These are phyloP conservation scores for Meleagris gallopavo DNA, from an alignment of 2,113 vertebrate species.

Conservation along the genomic window DNA sequence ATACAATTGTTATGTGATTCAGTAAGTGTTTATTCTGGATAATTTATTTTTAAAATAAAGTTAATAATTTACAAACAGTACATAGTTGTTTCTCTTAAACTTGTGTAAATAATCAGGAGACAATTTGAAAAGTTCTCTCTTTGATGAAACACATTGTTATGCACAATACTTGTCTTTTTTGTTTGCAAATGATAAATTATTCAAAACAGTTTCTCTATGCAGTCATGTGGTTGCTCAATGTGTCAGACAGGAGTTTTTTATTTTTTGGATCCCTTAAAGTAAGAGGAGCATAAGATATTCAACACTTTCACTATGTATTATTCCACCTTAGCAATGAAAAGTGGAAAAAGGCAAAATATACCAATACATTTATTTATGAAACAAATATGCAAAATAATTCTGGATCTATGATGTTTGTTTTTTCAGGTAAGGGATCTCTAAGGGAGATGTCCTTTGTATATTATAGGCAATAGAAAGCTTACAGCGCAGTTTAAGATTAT, in stretches of 20 bases:
- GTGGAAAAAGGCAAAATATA: background rate
- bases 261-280: conserved; percentile 4
- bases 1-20: background rate
- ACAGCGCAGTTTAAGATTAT: background rate
- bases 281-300: background rate
- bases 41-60: conserved; percentile 34
- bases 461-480: background rate
- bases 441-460: background rate
- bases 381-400: background rate
- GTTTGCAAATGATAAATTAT: conserved; percentile 50
- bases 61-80: conserved; percentile 28
- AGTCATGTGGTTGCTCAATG: background rate
- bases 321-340: background rate
- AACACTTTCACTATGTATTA: background rate
- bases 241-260: background rate
- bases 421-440: background rate
- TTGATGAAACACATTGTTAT: conserved; percentile 25
- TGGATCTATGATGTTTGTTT: background rate
- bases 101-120: conserved; percentile 21
- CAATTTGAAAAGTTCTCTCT: background rate
- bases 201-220: background rate
- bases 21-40: background rate
- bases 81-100: background rate
- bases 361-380: background rate
- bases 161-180: conserved; percentile 7